Percentiles rank a stretch among this genome's conserved stretches.
Conservation (phyloP, 2,113 vertebrate genomes). For the Ia io region DNA sequence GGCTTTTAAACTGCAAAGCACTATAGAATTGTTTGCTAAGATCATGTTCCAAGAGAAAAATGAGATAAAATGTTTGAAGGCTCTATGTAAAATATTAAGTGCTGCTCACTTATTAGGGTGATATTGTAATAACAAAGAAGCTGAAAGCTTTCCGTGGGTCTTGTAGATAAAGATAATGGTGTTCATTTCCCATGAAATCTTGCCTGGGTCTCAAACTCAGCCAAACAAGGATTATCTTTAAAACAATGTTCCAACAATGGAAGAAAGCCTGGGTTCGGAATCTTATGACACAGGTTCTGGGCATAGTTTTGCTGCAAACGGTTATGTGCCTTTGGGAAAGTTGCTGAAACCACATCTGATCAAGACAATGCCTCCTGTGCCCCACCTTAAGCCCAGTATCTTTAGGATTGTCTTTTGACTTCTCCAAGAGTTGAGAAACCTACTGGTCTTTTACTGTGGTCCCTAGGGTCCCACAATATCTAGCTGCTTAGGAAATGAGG, state of each 20-base stretch:
- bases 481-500: constrained; percentile 32
- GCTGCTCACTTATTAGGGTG: not conserved
- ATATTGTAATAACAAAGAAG: not conserved
- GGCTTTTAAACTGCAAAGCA: constrained; percentile 12
- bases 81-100: not conserved
- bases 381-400: not conserved
- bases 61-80: not conserved
- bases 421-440: not conserved
- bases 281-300: not conserved
- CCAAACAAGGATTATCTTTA: not conserved
- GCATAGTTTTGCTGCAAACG: not conserved
- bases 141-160: not conserved
- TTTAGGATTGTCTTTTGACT: not conserved
- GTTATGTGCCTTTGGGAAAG: not conserved
- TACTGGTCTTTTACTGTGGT: not conserved
- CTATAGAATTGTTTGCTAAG: not conserved
- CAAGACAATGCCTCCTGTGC: not conserved
- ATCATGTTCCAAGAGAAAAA: not conserved
- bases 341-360: not conserved
- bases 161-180: not conserved
- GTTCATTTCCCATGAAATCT: not conserved
- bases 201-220: not conserved
- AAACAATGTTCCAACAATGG: not conserved
- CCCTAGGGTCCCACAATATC: not conserved
- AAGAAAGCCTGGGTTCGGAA: not conserved